Evolutionary conservation across 2,113 vertebrate species (phyloP).

Genomic region (Ammodytes marinus): DNA sequence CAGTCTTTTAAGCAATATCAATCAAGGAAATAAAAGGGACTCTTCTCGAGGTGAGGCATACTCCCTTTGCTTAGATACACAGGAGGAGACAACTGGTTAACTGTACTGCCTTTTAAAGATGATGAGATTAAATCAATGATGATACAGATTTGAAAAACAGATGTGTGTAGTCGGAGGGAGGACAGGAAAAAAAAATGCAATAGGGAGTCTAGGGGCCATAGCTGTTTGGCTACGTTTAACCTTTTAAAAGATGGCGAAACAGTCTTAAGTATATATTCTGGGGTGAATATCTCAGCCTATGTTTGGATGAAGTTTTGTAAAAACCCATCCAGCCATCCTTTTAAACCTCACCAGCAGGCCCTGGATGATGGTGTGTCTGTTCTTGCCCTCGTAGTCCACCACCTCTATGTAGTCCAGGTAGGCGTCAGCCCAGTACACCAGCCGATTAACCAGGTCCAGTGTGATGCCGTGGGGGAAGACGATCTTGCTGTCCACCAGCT

Average conservation of each 20-base stretch:
- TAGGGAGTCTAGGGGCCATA: not conserved
- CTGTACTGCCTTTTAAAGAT: constrained; percentile 12
- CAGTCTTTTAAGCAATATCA: constrained; percentile 65
- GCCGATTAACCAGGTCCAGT: constrained; percentile 93
- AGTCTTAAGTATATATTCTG: not conserved
- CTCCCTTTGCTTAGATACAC: constrained; percentile 18
- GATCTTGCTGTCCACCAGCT: constrained; percentile 96
- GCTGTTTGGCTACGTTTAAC: not conserved
- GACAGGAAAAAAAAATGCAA: not conserved
- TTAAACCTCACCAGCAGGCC: constrained; percentile 91
- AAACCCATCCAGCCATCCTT: not conserved
- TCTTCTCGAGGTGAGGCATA: not conserved
- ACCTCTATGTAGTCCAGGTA: constrained; percentile 99
- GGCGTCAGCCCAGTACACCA: constrained; percentile 98
- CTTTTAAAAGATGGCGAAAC: not conserved
- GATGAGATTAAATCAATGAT: constrained; percentile 50
- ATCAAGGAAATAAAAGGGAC: constrained; percentile 64
- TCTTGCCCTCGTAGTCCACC: constrained; percentile 97
- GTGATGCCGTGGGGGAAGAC: constrained; percentile 98
- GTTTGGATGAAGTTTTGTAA: not conserved
- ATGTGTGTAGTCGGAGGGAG: constrained; percentile 12
- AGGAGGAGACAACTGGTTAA: constrained; percentile 37
- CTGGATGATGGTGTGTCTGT: constrained; percentile 97
- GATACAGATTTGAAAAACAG: constrained; percentile 44
- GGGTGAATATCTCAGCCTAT: not conserved